Evolutionary conservation across 2,797 vertebrate species (phyloP), one percentile per base, ranked within the genome.

Genomic region (Synaphobranchus kaupii): DNA sequence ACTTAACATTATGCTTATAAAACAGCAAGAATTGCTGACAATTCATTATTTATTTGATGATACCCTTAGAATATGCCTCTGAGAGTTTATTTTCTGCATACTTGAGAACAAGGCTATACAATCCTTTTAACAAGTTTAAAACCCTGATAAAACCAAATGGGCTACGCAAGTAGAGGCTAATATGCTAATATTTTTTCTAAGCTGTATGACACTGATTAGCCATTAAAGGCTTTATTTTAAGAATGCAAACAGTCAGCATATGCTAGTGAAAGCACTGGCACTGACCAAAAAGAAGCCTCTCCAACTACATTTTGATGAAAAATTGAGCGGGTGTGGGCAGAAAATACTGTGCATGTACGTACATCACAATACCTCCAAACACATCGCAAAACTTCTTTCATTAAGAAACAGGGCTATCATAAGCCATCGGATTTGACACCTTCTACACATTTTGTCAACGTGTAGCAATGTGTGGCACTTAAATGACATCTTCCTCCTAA

Each of bases 401-500:
- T 66, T 66, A 66, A 66, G 63, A 66, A 66, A n/a, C n/a, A 28
- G 25, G 22, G n/a, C 63, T 9, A 66, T 66, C 63, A 28, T n/a
- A 10, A 66, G n/a, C 63, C 63, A 66, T 66, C 25, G 10, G 28
- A n/a, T 28, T 8, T 28, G 63, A 66, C 63, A 60, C 58, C 58
- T 6, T 4, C n/a, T 8, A 68, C 63, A 73, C 28, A 73, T 73
- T 73, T 31, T 34, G 31, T 66, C 63, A 66, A 66, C n/a, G n/a
- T 34, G 68, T 73, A 73, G 31, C 68, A 73, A 73, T 73, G 68
- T 63, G 60, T 73, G 31, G 68, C 68, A 31, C 68, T 73, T 73
- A 73, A 73, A 12, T 73, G 31, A 73, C 68, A 73, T 34, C 31
- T 13, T 73, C 68, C 31, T 73, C 68, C 68, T 73, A 73, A 73